A percentile compares a stretch with the other conserved stretches of the same genome.
Evolutionary conservation across 1,140 invertebrate species (phyloP).

Genomic region (Drosophila athabasca): DNA sequence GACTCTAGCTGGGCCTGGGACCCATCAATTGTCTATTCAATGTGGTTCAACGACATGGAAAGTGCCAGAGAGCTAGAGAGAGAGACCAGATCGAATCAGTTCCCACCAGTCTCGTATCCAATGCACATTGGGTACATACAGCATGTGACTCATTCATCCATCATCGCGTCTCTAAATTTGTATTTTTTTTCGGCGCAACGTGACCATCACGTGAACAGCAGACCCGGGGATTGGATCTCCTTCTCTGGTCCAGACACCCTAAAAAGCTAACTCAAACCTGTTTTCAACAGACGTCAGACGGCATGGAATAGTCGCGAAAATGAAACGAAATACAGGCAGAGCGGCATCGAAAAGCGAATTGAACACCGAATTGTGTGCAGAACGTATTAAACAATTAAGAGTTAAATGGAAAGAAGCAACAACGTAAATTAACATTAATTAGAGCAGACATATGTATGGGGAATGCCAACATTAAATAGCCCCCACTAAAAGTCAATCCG

Average conservation of each 20-base stretch:
- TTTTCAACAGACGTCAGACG: slow-evolving; percentile 15
- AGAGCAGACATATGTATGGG: slow-evolving; percentile 28
- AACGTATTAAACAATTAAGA: slow-evolving; percentile 51
- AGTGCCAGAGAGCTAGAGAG: slow-evolving; percentile 10
- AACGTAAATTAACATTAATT: slow-evolving; percentile 70
- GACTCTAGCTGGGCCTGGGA: not conserved
- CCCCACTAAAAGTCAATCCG: slow-evolving; percentile 13
- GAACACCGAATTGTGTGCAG: slow-evolving; percentile 30
- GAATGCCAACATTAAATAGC: slow-evolving; percentile 2
- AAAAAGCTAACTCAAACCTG: slow-evolving; percentile 37
- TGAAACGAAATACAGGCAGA: slow-evolving; percentile 24
- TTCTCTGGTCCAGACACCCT: slow-evolving; percentile 20
- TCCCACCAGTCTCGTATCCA: slow-evolving; percentile 10
- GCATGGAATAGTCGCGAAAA: slow-evolving; percentile 12
- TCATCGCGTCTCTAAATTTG: not conserved
- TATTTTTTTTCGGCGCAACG: slow-evolving; percentile 49
- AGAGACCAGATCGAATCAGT: slow-evolving; percentile 27
- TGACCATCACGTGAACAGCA: slow-evolving; percentile 67
- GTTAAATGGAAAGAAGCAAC: slow-evolving; percentile 43
- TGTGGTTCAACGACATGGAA: slow-evolving; percentile 65
- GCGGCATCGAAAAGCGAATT: slow-evolving; percentile 29
- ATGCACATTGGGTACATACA: slow-evolving; percentile 41
- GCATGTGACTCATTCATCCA: slow-evolving; percentile 38
- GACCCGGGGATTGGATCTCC: not conserved
- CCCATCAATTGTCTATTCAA: slow-evolving; percentile 35